These are phyloP conservation scores for Drosophila melanogaster DNA, from an alignment of 1,140 invertebrate species.

Conservation along the genomic window Release_6_plus_ISO1_MT NT_037436.4:22181501-22182000, in stretches of 20 bases:
- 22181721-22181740: constrained; percentile 77
- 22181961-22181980: constrained; percentile 62
- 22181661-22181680: constrained; percentile 25
- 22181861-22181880: constrained; percentile 35
- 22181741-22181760: constrained; percentile 21
- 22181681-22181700: constrained; percentile 70
- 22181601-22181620: constrained; percentile 47
- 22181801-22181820: constrained; percentile 83
- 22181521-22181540: constrained; percentile 1
- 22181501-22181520: constrained; percentile 71
- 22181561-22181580: background rate
- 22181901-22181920: constrained; percentile 69
- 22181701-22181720: constrained; percentile 72
- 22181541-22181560: constrained; percentile 9
- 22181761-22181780: constrained; percentile 68
- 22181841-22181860: constrained; percentile 51
- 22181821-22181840: constrained; percentile 78
- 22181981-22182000: constrained; percentile 83
- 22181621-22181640: constrained; percentile 49
- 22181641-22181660: constrained; percentile 68
- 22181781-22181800: constrained; percentile 66
- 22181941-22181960: constrained; percentile 28
- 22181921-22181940: constrained; percentile 66
- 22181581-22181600: constrained; percentile 30
- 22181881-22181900: constrained; percentile 44